These are phyloP conservation scores for Vicugna pacos DNA, from an alignment of 2,113 vertebrate species.

Conservation along the genomic window DNA sequence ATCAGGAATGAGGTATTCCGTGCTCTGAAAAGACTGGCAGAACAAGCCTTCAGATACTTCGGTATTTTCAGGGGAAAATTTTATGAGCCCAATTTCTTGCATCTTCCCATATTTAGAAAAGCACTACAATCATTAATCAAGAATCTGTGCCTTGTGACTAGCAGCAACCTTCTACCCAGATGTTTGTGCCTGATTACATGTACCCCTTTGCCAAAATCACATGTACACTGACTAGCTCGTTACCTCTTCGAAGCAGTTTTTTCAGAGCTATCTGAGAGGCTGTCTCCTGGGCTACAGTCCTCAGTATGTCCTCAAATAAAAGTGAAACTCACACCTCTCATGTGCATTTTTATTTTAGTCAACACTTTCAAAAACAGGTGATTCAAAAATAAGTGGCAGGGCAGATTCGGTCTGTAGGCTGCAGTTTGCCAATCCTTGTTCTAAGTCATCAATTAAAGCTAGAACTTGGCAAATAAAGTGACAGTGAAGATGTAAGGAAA, in stretches of 20 bases:
- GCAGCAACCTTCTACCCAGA: neutral
- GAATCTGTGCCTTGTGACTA: neutral
- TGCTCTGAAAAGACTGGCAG: neutral
- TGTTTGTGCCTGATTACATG: neutral
- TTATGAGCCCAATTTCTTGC: neutral
- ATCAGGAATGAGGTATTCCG: neutral
- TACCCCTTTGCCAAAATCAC: neutral
- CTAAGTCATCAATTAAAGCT: conserved; percentile 31
- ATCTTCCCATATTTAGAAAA: neutral
- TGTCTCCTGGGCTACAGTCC: neutral
- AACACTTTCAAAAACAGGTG: neutral
- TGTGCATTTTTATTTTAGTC: neutral
- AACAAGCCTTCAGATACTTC: neutral
- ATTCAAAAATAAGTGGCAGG: neutral
- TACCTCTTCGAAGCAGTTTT: neutral
- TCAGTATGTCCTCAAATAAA: neutral
- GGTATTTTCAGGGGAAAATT: neutral
- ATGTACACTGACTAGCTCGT: neutral
- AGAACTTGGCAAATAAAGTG: conserved; percentile 13
- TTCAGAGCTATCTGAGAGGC: neutral
- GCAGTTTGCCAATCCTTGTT: neutral
- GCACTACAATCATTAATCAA: neutral
- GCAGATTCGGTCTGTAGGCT: neutral
- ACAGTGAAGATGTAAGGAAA: conserved; percentile 42
- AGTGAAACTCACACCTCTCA: neutral